Evolutionary conservation across 2,888 invertebrate species (phyloP).

Genomic region (Plusia festucae): DNA sequence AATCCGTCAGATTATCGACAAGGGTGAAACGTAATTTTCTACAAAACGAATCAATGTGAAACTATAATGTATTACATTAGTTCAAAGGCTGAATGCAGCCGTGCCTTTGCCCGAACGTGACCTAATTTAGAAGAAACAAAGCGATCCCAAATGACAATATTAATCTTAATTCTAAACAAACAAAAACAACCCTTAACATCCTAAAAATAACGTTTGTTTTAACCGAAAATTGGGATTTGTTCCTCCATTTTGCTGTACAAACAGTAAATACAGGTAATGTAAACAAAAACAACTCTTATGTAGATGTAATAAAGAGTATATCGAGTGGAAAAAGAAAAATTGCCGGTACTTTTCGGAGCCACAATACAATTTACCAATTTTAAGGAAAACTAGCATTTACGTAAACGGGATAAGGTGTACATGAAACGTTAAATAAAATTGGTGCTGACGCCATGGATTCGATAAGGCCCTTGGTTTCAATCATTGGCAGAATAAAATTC

Average conservation of each 20-base stretch:
- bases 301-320: constrained; percentile 50
- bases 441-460: constrained; percentile 61
- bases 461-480: constrained; percentile 75
- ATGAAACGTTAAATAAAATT: constrained; percentile 35
- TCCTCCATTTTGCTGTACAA: constrained; percentile 61
- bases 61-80: constrained; percentile 73
- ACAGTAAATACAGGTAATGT: constrained; percentile 50
- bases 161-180: constrained; percentile 56
- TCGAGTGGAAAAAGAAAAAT: constrained; percentile 42
- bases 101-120: constrained; percentile 76
- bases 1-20: constrained; percentile 30
- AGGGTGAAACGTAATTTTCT: constrained; percentile 51
- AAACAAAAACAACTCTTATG: constrained; percentile 61
- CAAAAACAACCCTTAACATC: constrained; percentile 62
- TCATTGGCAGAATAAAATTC: constrained; percentile 74
- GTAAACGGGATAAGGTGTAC: constrained; percentile 23
- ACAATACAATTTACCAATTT: constrained; percentile 14
- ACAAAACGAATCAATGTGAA: constrained; percentile 63
- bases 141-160: constrained; percentile 67
- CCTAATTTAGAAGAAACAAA: constrained; percentile 83
- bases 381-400: constrained; percentile 33
- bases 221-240: constrained; percentile 64
- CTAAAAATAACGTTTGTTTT: constrained; percentile 57
- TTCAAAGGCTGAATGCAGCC: constrained; percentile 70
- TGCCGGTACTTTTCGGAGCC: constrained; percentile 32